Evolutionary conservation across 2,113 vertebrate genomes (phyloP).

Genomic region (Martes martes): DNA sequence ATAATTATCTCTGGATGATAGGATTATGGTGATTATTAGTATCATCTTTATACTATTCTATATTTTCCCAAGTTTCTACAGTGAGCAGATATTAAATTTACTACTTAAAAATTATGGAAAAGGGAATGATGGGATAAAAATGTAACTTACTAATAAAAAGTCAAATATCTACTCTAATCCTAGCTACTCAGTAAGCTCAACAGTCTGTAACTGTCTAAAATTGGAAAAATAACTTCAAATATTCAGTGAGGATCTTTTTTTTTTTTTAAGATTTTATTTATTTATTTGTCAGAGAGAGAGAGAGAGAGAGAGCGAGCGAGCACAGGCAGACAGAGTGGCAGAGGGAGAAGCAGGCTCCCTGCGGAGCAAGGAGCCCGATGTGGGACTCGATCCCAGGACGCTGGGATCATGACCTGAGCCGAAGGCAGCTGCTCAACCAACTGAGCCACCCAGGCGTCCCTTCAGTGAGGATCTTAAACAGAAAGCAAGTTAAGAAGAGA

Average conservation of each 20-base stretch:
- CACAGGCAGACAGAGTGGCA: no score
- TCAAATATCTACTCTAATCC: neutral
- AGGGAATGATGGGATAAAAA: neutral
- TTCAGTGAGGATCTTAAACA: neutral
- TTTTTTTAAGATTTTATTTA: no score
- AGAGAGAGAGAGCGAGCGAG: no score
- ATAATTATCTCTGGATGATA: neutral
- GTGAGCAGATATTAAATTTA: neutral
- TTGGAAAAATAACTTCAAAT: constrained; percentile 22
- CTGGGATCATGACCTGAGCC: no score
- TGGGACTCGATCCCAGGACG: no score
- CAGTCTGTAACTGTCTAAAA: constrained; percentile 5
- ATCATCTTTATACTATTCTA: neutral
- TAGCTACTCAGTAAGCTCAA: neutral
- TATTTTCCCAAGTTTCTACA: neutral
- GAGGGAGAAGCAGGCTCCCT: no score
- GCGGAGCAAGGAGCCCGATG: no score
- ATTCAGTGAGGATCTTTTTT: neutral
- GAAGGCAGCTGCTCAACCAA: no score
- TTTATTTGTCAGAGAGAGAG: no score
- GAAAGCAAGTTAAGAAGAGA: constrained; percentile 31
- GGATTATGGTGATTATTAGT: neutral
- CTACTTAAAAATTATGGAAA: neutral
- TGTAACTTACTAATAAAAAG: constrained; percentile 27
- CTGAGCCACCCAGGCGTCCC: no score